Evolutionary conservation across 2,888 invertebrate species (phyloP), one percentile per base, ranked within the genome.

Genomic region (Drosophila neotestacea): DNA sequence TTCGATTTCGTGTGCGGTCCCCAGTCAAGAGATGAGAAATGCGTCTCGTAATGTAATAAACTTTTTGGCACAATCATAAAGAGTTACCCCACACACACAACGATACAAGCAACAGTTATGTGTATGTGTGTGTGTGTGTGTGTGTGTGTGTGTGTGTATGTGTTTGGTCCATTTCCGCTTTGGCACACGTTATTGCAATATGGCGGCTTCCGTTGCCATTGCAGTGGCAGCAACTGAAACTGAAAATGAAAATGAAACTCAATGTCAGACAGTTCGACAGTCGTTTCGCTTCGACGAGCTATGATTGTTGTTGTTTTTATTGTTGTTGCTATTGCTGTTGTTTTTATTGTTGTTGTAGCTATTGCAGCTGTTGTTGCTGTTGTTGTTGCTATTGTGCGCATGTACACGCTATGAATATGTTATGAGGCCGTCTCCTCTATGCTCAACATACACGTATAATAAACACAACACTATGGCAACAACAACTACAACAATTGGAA

Each of bases 141-240:
- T n/a, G n/a, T 42, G 42, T 9, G 38, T 51, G 55, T 55, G 42
- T 59, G 38, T 61, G 39, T 59, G 44, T 55, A 30, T 78, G 48
- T 66, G 50, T 67, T 62, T 44, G 54, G 72, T 79, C 70, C 72
- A 87, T 83, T 85, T 85, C 85, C 88, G 84, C 67, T 85, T 62
- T 67, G 66, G 70, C 73, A 85, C 84, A 88, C 77, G 84, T 78
- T 85, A 86, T 85, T 84, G 88, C 88, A 86, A 86, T 82, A 86
- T 88, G 86, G 84, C 85, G 80, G 81, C 86, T 82, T 86, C 88
- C 84, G 86, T 52, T 86, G 68, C 54, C 68, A 78, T 67, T 74
- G 75, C 82, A 72, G 70, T 63, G 56, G 41, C 65, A 65, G 44
- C 36, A 44, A 30, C 48, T 22, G 61, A 41, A 73, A 54, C 46